Conservation (phyloP, 2,113 vertebrate genomes). For the Paralichthys olivaceus region DNA sequence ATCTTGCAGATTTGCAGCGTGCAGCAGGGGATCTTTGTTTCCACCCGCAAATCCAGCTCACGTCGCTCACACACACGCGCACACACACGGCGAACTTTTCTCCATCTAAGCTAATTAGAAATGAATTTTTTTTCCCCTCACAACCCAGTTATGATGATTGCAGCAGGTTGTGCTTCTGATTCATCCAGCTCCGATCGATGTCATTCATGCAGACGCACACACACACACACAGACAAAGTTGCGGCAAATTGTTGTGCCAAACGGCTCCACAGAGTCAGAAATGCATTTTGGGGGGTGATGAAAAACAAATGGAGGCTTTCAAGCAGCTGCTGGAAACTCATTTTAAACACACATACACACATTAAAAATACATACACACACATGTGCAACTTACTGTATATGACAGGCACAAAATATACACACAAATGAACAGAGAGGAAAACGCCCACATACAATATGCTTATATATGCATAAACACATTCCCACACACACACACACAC, state of each 20-base stretch:
- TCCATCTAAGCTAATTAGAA: conserved; percentile 21
- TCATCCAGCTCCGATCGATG: conserved; percentile 33
- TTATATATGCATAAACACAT: neutral
- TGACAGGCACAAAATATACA: too few species aligned
- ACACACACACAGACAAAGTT: neutral
- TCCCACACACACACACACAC: neutral
- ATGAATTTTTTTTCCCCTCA: conserved; percentile 12
- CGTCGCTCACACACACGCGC: neutral
- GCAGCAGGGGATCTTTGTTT: conserved; percentile 21
- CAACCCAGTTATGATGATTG: conserved; percentile 13
- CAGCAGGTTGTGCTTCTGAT: conserved; percentile 27
- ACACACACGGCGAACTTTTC: neutral
- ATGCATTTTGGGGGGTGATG: neutral
- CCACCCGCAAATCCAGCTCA: neutral
- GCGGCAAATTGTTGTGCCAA: conserved; percentile 20
- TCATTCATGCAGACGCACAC: conserved; percentile 17
- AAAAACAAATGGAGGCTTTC: neutral
- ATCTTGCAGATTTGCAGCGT: conserved; percentile 20
- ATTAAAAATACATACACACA: too few species aligned
- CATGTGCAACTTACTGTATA: too few species aligned
- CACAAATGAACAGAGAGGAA: neutral
- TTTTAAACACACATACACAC: too few species aligned
- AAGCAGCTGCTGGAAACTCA: neutral
- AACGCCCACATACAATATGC: conserved; percentile 1
- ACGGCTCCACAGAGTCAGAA: neutral